These are phyloP conservation scores for Torymus auratus DNA, from an alignment of 2,888 invertebrate species.

Conservation along the genomic window DNA sequence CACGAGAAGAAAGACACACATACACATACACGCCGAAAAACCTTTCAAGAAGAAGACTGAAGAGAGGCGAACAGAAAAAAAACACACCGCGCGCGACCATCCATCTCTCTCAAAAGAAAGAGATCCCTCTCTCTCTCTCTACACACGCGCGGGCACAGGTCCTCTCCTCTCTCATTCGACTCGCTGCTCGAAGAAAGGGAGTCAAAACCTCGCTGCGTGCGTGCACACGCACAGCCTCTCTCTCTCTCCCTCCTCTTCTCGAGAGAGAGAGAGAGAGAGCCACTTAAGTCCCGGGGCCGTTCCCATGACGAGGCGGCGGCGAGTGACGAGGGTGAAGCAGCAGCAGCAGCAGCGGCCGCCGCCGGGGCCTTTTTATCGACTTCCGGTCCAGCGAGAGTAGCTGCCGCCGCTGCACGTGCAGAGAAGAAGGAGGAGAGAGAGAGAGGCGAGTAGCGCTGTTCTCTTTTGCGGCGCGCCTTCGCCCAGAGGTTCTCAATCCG, in stretches of 20 bases:
- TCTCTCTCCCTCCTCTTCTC: too few species aligned
- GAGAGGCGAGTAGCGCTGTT: conserved; percentile 65
- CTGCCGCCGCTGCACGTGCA: conserved; percentile 73
- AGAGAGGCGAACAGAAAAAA: too few species aligned
- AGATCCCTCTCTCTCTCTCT: background rate
- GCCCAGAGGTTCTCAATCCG: conserved; percentile 70
- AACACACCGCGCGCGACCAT: background rate
- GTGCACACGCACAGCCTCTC: conserved; percentile 3
- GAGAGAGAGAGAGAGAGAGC: conserved; percentile 56
- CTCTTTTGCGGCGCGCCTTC: conserved; percentile 65
- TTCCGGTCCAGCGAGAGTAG: conserved; percentile 72
- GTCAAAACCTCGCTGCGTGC: conserved; percentile 44
- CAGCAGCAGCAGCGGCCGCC: conserved; percentile 70
- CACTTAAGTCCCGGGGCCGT: conserved; percentile 69
- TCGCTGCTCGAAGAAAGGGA: conserved; percentile 24
- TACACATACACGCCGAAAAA: too few species aligned
- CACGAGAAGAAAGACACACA: too few species aligned
- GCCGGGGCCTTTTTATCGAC: conserved; percentile 75
- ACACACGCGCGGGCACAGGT: too few species aligned
- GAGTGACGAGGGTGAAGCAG: conserved; percentile 76
- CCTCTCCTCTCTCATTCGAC: too few species aligned
- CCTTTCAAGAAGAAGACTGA: too few species aligned
- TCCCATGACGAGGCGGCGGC: conserved; percentile 73
- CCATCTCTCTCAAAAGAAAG: background rate
- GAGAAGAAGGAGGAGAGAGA: conserved; percentile 61